Evolutionary conservation across 2,113 vertebrate species (phyloP), one percentile per base, ranked within the genome.

Genomic region (Andinoacara biseriatus): DNA sequence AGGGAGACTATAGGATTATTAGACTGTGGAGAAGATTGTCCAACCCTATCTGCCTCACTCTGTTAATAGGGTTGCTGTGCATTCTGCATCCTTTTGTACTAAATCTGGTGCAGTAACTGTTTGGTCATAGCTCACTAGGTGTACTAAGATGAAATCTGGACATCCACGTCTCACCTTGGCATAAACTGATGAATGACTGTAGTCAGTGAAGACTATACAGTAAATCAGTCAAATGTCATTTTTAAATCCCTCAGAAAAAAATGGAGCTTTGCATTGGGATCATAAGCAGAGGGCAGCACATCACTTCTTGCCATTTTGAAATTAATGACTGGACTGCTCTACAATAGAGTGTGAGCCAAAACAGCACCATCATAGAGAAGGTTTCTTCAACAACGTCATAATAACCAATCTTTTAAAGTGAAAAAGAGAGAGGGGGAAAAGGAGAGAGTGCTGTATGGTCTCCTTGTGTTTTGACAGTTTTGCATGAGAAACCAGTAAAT

Each of bases 401-500:
- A 69, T 13, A 69, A 20, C 2, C 13, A 24, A 35, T 76, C 4
- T 17, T 20, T 49, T 46, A 22, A 72, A 69, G 7, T 56, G 72
- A 87, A 86, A 74, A 40, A 29, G 49, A 86, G 62, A 80, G 46
- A n/a, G 69, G n/a, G n/a, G 59, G 4, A 81, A 49, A 20, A 15
- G 60, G 18, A 65, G 24, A 52, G 6, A 49, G 58, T 52, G 7
- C 20, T 67, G 35, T 9, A 38, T 3, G 2, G 15, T 20, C 31
- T 56, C 13, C 24, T 26, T 35, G 22, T 35, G 33, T 35, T 43
- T 22, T 54, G 10, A 33, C 18, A 54, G 26, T 33, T 33, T 72
- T 78, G 38, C 20, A 49, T 3, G 67, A 59, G 46, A 61, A 61
- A 59, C 7, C 4, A 2, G 38, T 4, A 14, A 72, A 78, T 69